Conservation (phyloP, 2,797 vertebrate species). For the Garrulus glandarius region DNA sequence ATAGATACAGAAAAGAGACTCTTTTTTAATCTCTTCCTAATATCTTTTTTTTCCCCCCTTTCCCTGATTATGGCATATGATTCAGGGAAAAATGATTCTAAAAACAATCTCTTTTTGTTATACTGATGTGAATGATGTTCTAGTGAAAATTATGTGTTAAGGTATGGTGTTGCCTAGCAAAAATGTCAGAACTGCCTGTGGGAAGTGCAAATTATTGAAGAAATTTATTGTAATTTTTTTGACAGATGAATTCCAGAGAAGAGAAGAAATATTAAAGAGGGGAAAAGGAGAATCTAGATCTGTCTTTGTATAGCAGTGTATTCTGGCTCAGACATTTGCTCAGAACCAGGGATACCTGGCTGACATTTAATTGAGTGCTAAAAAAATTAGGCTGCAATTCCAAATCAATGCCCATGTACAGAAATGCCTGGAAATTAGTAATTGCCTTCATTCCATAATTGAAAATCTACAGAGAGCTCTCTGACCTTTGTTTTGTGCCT, state of each 20-base stretch:
- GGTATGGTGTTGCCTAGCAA: neutral
- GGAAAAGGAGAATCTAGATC: neutral
- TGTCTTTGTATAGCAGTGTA: neutral
- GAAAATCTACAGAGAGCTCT: neutral
- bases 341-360: neutral
- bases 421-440: neutral
- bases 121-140: neutral
- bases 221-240: constrained; percentile 13
- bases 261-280: neutral
- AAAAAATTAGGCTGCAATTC: neutral
- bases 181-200: neutral
- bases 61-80: neutral
- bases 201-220: neutral
- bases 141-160: constrained; percentile 19
- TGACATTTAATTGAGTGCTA: neutral
- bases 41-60: accelerated
- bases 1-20: neutral
- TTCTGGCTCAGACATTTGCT: neutral
- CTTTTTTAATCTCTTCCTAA: neutral
- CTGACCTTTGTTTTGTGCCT: neutral
- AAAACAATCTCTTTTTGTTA: neutral
- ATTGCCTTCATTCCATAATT: neutral
- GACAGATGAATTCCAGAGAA: neutral
- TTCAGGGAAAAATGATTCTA: neutral
- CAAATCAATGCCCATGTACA: neutral